Percentiles rank a stretch among this genome's conserved stretches.
Conservation (phyloP, 1,140 invertebrate species). For the Patella vulgata region DNA sequence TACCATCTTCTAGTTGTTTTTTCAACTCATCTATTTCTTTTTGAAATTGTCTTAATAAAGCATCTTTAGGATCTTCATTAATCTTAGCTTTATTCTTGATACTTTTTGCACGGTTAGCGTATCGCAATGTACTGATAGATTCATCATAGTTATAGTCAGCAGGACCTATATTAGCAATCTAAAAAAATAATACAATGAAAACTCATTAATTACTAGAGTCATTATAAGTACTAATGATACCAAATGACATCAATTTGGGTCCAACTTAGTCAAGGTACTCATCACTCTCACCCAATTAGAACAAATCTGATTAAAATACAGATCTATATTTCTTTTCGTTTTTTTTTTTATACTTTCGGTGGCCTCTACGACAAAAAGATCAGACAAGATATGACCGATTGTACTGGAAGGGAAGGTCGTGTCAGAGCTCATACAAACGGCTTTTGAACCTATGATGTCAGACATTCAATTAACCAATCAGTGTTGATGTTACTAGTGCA, state of each 20-base stretch:
- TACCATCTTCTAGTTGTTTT: slow-evolving; percentile 81
- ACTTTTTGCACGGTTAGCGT: slow-evolving; percentile 97
- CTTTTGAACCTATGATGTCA: too few relatives aligned
- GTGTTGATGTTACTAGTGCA: too few relatives aligned
- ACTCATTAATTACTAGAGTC: slow-evolving; percentile 2
- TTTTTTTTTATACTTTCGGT: too few relatives aligned
- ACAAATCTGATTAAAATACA: background rate
- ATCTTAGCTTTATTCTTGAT: slow-evolving; percentile 96
- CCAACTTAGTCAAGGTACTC: too few relatives aligned
- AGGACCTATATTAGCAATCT: slow-evolving; percentile 94
- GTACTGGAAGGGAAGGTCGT: too few relatives aligned
- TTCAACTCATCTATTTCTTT: slow-evolving; percentile 93
- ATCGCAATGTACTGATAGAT: slow-evolving; percentile 94
- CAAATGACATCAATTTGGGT: too few relatives aligned
- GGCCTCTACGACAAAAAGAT: background rate
- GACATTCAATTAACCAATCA: too few relatives aligned
- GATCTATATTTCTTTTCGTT: background rate
- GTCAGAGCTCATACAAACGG: too few relatives aligned
- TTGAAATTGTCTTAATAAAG: slow-evolving; percentile 93
- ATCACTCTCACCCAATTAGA: too few relatives aligned
- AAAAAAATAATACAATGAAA: slow-evolving; percentile 40
- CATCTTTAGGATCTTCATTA: slow-evolving; percentile 98
- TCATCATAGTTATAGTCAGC: slow-evolving; percentile 98
- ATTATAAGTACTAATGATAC: too few relatives aligned
- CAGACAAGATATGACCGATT: background rate